Evolutionary conservation across 2,797 vertebrate species (phyloP).

Genomic region (Coregonus sp.): DNA sequence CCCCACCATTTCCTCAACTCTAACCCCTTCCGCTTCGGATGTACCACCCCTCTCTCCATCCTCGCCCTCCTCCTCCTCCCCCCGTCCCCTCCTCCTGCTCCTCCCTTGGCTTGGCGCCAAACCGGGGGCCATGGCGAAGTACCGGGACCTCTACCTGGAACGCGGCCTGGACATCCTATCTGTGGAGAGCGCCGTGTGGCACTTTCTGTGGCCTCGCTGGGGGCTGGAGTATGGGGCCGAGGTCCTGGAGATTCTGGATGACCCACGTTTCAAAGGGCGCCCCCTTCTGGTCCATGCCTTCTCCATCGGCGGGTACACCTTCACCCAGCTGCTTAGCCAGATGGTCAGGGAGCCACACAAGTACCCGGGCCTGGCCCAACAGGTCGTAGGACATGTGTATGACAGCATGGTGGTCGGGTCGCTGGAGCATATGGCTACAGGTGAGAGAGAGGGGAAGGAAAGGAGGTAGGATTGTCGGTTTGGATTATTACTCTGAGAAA

Average conservation of each 20-base stretch:
- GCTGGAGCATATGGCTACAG: conserved; percentile 11
- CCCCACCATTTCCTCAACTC: background rate
- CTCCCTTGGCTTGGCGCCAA: conserved; percentile 76
- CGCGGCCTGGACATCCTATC: conserved; percentile 69
- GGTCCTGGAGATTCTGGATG: conserved; percentile 64
- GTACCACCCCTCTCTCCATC: background rate
- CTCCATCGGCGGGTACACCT: conserved; percentile 78
- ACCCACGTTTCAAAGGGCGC: conserved; percentile 56
- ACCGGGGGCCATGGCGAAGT: conserved; percentile 57
- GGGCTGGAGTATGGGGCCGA: conserved; percentile 59
- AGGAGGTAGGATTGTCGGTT: conserved; percentile 32
- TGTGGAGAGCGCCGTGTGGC: conserved; percentile 60
- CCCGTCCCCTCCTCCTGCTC: conserved; percentile 68
- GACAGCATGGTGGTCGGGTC: conserved; percentile 12
- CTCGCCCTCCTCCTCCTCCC: background rate
- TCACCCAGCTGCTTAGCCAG: conserved; percentile 34
- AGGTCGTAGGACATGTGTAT: conserved; percentile 7
- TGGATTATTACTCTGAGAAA: no score
- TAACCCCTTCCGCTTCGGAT: background rate
- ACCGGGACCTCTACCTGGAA: conserved; percentile 71
- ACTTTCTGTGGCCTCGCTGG: conserved; percentile 74
- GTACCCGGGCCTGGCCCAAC: background rate
- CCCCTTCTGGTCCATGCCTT: conserved; percentile 70
- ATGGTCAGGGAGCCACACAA: background rate
- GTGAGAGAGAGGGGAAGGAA: conserved; percentile 42